Evolutionary conservation across 2,888 invertebrate species (phyloP).

Genomic region (Himalopsyche anomala): DNA sequence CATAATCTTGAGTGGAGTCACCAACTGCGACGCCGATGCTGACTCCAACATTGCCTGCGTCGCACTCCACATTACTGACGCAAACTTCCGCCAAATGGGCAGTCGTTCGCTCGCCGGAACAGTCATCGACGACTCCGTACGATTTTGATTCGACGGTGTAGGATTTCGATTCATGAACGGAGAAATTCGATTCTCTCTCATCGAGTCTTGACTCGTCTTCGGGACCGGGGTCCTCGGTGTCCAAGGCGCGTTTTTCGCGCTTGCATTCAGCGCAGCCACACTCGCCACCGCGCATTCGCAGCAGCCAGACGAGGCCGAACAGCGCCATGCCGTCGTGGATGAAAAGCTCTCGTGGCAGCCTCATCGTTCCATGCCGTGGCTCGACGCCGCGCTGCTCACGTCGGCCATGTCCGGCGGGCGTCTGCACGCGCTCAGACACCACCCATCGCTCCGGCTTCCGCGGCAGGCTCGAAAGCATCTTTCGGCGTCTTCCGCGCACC

Average conservation of each 20-base stretch:
- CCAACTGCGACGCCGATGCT: slow-evolving; percentile 70
- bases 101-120: slow-evolving; percentile 62
- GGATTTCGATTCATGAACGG: slow-evolving; percentile 48
- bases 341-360: neutral
- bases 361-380: slow-evolving; percentile 20
- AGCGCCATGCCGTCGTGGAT: slow-evolving; percentile 84
- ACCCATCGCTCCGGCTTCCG: slow-evolving; percentile 39
- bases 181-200: slow-evolving; percentile 61
- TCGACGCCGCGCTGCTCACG: slow-evolving; percentile 49
- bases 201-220: slow-evolving; percentile 46
- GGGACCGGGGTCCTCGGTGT: slow-evolving; percentile 68
- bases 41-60: slow-evolving; percentile 66
- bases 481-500: slow-evolving; percentile 37
- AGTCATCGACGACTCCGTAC: slow-evolving; percentile 53
- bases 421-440: slow-evolving; percentile 41
- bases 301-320: slow-evolving; percentile 90
- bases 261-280: slow-evolving; percentile 85
- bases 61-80: slow-evolving; percentile 59
- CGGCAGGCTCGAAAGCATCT: slow-evolving; percentile 1
- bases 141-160: neutral
- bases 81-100: slow-evolving; percentile 62
- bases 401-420: slow-evolving; percentile 23
- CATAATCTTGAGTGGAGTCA: slow-evolving; percentile 69
- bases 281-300: slow-evolving; percentile 88
- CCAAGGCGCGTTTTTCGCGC: slow-evolving; percentile 73